These are phyloP conservation scores for Acleris holmiana DNA, from an alignment of 2,888 invertebrate species.

Conservation along the genomic window DNA sequence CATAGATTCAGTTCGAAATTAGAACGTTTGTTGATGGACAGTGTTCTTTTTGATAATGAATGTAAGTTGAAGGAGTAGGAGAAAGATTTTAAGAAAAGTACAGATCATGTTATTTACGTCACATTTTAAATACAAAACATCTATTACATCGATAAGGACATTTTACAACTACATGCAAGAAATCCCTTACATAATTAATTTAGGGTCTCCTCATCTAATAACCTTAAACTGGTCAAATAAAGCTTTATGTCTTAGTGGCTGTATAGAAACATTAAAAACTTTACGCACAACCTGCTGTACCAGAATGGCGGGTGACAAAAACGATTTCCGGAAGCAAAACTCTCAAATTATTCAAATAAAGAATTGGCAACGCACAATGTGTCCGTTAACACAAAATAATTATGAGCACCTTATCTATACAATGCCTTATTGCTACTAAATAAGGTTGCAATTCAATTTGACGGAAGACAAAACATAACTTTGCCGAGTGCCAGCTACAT, in stretches of 20 bases:
- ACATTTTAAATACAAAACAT: background rate
- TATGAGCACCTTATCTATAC: background rate
- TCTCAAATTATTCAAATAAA: slow-evolving; percentile 46
- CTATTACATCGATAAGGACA: too few species aligned
- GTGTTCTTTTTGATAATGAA: background rate
- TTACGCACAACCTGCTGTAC: slow-evolving; percentile 13
- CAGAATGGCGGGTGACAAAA: slow-evolving; percentile 26
- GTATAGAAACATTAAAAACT: background rate
- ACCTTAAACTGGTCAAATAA: too few species aligned
- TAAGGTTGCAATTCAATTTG: slow-evolving; percentile 30
- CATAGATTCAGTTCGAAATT: slow-evolving; percentile 49
- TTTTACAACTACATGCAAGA: too few species aligned
- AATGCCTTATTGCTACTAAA: slow-evolving; percentile 27
- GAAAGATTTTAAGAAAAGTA: too few species aligned
- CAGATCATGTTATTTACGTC: background rate
- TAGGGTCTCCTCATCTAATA: too few species aligned
- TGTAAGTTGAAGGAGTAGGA: too few species aligned
- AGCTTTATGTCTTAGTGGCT: background rate
- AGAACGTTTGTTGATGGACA: slow-evolving; percentile 33
- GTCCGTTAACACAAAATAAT: slow-evolving; percentile 13
- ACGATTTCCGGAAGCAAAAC: slow-evolving; percentile 49
- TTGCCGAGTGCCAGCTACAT: slow-evolving; percentile 41
- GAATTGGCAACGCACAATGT: slow-evolving; percentile 36
- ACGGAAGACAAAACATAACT: slow-evolving; percentile 14
- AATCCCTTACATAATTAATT: too few species aligned